Conservation (phyloP, 2,113 vertebrate species). For the Rhegmatorhina hoffmannsi region DNA sequence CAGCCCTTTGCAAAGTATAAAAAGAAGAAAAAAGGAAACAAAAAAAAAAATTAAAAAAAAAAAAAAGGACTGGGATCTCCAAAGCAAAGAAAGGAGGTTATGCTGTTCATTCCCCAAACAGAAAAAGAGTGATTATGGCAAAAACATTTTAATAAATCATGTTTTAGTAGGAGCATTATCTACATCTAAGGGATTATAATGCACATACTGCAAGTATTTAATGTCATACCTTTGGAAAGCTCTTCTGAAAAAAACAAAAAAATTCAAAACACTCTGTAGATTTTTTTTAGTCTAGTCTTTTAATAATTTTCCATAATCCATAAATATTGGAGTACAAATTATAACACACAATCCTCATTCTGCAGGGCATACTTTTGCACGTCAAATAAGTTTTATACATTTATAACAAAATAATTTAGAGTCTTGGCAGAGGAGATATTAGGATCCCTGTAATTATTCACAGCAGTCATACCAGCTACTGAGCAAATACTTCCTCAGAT, state of each 20-base stretch:
- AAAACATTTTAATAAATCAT: constrained; percentile 11
- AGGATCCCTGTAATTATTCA: neutral
- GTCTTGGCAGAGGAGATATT: neutral
- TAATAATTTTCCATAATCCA: neutral
- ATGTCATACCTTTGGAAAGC: neutral
- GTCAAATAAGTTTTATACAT: neutral
- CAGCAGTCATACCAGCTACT: neutral
- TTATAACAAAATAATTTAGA: neutral
- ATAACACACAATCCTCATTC: neutral
- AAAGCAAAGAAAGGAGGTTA: neutral
- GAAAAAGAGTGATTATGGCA: neutral
- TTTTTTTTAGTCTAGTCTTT: neutral
- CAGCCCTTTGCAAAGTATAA: neutral
- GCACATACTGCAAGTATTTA: neutral
- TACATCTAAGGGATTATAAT: neutral
- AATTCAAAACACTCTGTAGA: neutral
- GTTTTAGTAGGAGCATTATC: neutral
- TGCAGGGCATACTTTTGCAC: neutral
- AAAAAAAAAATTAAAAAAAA: neutral
- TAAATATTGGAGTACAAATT: neutral
- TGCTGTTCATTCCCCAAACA: neutral
- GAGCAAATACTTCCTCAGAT: neutral
- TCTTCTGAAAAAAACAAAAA: neutral
- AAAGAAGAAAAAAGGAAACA: neutral
- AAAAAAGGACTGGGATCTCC: neutral